Evolutionary conservation across 2,797 vertebrate genomes (phyloP), one percentile per base, ranked within the genome.

Genomic region (Enteromius mattozi): DNA sequence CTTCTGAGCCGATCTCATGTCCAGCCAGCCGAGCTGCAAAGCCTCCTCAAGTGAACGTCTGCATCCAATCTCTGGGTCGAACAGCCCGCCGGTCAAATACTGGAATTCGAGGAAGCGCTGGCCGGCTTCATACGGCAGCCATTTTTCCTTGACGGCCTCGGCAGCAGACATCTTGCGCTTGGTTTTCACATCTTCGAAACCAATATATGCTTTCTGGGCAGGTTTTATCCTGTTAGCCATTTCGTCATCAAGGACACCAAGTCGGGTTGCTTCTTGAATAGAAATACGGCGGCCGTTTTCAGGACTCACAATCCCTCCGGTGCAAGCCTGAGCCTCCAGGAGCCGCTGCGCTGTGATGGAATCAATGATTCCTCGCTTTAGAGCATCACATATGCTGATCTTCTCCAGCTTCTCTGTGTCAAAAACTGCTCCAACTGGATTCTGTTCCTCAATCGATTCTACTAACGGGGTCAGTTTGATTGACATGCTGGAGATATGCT

Each of bases 71-170:
- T 97, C 95, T 0, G 98, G 98, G 88, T 99, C 97, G 85, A 97
- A 94, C 0, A 99, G 96, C 13, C 98, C 98, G 4, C 98, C 98
- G 0, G 97, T 99, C 88, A 96, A 92, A 90, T 93, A 96, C 92
- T 99, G 98, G 90, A 96, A 99, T 87, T 99, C 98, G 78, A 99
- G 92, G 91, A 99, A 99, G 86, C 98, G 96, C 86, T 99, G 97
- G 2, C 97, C 98, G 42, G 98, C 97, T 85, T 99, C 98, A 0
- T 99, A 97, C 2, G 98, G 98, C 33, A 99, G 89, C 98, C 98
- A 99, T 77, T 95, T 96, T 89, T 98, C 98, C 86, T 96, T 99
- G 81, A 99, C 94, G 0, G 98, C 98, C 90, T 97, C 95, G 24
- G 97, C 96, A 21, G 94, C 96, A 0, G 97, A 99, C 95, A 99